Base-by-base conservation (phyloP, 2,888 invertebrate genomes). In the Agonopterix subpropinquella region DNA sequence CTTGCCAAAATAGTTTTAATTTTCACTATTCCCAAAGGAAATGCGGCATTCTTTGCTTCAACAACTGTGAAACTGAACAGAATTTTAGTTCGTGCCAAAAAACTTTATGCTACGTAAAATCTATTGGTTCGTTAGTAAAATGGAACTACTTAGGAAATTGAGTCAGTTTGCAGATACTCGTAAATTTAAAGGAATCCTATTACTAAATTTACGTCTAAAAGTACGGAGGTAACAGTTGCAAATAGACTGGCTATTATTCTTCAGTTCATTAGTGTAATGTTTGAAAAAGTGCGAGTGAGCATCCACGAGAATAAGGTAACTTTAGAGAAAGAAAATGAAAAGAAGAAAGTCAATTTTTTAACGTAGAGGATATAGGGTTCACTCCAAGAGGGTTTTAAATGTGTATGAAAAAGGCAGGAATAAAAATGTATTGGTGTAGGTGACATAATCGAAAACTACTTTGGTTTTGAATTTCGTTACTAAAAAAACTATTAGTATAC, bases 1-100 rank as follows among this genome's bases (percentile, higher is more conserved):
- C 64, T 72, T 70, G 68, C 72, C 70, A 73, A 66, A 71, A 73
- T 70, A 73, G 67, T 77, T 76, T 73, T 70, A 73, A 76, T 48
- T 75, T 73, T 65, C 63, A 55, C 52, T 48, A 54, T 60, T 49
- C 11, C 11, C 49, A 61, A 60, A 67, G 64, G 61, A 69, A 68
- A 61, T 58, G 54, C 59, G 55, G 61, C 61, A 63, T 66, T 67
- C 61, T 62, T 56, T 56, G 55, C 53, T 59, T 56, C 58, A 58
- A 61, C 54, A 39, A 39, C 39, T 39, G n/a, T n/a, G 10, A 36
- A 50, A 49, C 46, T 47, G 41, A 52, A 53, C 51, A 44, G 59
- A 53, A 55, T 58, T 53, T 58, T 53, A 36, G 52, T 49, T 55
- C 55, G 64, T 76, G 77, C 77, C 76, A 77, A 73, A 73, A 75